Evolutionary conservation across 2,113 vertebrate genomes (phyloP).

Genomic region (Globicephala melas): DNA sequence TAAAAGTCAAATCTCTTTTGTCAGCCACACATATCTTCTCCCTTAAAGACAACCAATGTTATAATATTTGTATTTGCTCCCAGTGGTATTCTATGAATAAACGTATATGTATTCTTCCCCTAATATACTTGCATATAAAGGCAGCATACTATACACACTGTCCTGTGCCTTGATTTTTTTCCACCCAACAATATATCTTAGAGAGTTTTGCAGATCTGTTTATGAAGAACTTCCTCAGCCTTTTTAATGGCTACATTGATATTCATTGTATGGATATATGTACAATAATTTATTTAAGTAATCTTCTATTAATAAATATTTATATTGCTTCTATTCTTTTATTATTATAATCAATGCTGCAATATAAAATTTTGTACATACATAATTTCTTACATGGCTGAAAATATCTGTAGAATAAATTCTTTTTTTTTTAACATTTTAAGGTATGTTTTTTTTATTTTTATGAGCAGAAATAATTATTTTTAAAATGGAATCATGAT

Average conservation of each 20-base stretch:
- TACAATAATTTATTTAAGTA: not conserved
- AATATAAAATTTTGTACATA: not conserved
- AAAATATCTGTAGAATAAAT: not conserved
- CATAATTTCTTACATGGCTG: not conserved
- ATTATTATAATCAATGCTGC: not conserved
- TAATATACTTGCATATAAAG: not conserved
- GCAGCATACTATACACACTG: not conserved
- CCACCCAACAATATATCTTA: not conserved
- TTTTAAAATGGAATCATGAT: too few relatives aligned
- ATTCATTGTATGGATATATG: not conserved
- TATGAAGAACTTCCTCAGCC: not conserved
- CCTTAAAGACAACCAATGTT: not conserved
- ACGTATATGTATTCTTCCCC: not conserved
- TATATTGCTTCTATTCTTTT: not conserved
- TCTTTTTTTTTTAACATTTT: not conserved
- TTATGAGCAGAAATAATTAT: too few relatives aligned
- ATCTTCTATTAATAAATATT: not conserved
- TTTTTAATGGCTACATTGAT: not conserved
- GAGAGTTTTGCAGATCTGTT: not conserved
- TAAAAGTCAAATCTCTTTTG: not conserved
- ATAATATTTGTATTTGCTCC: not conserved
- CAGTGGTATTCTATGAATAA: not conserved
- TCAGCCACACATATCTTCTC: not conserved
- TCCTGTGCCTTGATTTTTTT: not conserved
- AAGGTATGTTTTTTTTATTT: too few relatives aligned